Conservation (phyloP, 35 echinoderm and acorn worm species). For the Patiria miniata region DNA sequence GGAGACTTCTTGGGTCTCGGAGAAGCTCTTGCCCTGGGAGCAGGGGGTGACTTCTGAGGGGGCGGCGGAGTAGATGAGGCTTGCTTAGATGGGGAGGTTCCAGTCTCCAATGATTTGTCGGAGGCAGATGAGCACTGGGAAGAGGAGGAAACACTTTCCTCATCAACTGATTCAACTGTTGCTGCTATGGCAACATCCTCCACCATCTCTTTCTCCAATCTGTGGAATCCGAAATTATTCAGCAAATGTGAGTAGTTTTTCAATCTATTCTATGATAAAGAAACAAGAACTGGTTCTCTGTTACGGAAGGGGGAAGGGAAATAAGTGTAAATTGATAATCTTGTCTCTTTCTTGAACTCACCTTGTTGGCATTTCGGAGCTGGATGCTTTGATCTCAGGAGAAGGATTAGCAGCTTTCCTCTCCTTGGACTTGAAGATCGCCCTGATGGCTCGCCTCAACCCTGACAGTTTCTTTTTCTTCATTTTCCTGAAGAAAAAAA, state of each 20-base stretch:
- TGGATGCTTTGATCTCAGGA: not conserved
- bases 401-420: not conserved
- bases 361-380: not conserved
- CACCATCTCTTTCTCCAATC: not conserved
- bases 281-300: too few relatives aligned
- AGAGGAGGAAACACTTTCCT: not conserved
- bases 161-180: not conserved
- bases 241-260: not conserved
- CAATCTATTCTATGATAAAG: not conserved
- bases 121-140: not conserved
- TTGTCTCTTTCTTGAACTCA: not conserved
- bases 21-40: not conserved
- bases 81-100: not conserved
- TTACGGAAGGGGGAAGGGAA: too few relatives aligned
- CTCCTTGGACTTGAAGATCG: not conserved
- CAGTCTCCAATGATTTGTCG: not conserved
- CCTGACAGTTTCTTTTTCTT: not conserved
- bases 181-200: not conserved
- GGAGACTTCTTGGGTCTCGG: not conserved
- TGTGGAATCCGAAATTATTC: not conserved
- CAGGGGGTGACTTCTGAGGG: not conserved
- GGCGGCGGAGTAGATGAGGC: not conserved
- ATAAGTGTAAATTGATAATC: too few relatives aligned
- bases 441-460: not conserved
- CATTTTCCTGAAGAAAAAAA: constrained; percentile 1